A percentile compares a stretch with the other conserved stretches of the same genome.
These are phyloP conservation scores for Branchipolynoe longqiensis DNA, from an alignment of 2,888 invertebrate species.

Conservation along the genomic window DNA sequence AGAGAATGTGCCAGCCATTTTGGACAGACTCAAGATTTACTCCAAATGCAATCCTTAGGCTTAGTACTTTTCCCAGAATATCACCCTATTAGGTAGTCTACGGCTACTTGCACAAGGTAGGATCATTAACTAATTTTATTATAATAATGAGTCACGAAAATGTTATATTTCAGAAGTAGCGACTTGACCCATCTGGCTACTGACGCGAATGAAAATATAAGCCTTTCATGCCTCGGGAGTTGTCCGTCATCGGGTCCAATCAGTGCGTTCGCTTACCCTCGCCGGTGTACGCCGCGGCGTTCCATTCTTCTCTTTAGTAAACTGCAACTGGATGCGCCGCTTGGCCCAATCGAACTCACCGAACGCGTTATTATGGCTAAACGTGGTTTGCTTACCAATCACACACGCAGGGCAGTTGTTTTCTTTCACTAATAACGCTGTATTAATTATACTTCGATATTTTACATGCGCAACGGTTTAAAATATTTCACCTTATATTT, in stretches of 20 bases:
- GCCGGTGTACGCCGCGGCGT: not conserved
- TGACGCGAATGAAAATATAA: not conserved
- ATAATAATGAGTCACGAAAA: not conserved
- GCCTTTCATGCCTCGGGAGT: too few species aligned
- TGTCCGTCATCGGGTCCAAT: too few species aligned
- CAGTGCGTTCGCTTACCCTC: not conserved
- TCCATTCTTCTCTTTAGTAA: not conserved
- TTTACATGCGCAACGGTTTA: too few species aligned
- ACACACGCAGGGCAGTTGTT: too few species aligned
- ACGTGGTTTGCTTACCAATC: too few species aligned
- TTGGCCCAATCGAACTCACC: not conserved
- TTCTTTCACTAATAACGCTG: too few species aligned
- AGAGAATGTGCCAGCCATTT: constrained; percentile 35
- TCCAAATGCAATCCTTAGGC: not conserved
- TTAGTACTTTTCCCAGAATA: not conserved
- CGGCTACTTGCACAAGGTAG: not conserved
- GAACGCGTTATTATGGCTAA: not conserved
- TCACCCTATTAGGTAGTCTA: not conserved
- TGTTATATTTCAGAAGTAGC: not conserved
- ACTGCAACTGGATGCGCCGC: not conserved
- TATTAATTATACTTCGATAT: too few species aligned
- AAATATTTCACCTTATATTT: too few species aligned
- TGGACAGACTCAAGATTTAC: not conserved
- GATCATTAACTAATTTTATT: not conserved
- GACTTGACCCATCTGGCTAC: not conserved